Conservation (phyloP, 2,888 invertebrate species). For the Oligia fasciuncula region DNA sequence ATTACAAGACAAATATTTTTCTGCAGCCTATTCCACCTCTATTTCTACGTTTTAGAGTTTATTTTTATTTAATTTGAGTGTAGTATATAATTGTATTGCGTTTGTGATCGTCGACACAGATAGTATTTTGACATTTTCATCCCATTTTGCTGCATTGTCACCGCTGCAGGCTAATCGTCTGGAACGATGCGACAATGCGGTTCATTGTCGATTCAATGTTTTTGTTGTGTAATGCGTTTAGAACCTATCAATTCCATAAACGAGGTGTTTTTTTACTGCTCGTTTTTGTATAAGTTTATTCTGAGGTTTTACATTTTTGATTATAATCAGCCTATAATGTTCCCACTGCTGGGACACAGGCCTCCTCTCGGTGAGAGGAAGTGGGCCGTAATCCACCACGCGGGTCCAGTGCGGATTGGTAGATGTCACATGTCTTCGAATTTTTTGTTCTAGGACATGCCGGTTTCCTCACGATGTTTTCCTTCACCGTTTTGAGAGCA, state of each 20-base stretch:
- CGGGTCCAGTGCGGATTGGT: too few species aligned
- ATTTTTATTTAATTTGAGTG: slow-evolving; percentile 49
- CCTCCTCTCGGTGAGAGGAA: too few species aligned
- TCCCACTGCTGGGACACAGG: too few species aligned
- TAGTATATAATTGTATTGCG: slow-evolving; percentile 44
- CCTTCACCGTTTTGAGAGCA: too few species aligned
- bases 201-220: slow-evolving; percentile 57
- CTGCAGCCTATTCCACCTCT: slow-evolving; percentile 27
- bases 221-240: slow-evolving; percentile 64
- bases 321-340: too few species aligned
- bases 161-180: slow-evolving; percentile 84
- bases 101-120: slow-evolving; percentile 82
- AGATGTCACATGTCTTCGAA: too few species aligned
- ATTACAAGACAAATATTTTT: slow-evolving; percentile 21
- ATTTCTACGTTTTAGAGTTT: slow-evolving; percentile 31
- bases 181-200: slow-evolving; percentile 77
- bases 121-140: slow-evolving; percentile 90
- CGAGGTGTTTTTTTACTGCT: slow-evolving; percentile 33
- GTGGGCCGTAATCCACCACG: too few species aligned
- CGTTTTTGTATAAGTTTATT: slow-evolving; percentile 13
- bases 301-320: slow-evolving; percentile 21
- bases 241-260: slow-evolving; percentile 54
- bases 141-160: slow-evolving; percentile 85
- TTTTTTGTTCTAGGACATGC: too few species aligned
- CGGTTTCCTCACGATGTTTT: too few species aligned